Base-by-base conservation (phyloP, 2,797 vertebrate species). In the Sebastes diploproa region DNA sequence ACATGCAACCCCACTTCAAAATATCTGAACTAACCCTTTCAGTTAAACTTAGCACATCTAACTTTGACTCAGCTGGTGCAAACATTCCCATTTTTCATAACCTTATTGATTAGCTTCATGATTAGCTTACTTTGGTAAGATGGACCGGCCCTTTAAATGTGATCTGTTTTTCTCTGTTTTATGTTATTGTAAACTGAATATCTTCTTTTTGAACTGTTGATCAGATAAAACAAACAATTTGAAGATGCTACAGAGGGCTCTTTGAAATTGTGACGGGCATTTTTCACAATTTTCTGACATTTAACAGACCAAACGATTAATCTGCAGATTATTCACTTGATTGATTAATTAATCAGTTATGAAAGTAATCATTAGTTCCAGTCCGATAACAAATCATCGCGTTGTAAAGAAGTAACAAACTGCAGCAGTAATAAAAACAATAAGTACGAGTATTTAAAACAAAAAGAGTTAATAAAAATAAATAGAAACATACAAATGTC, bases 201-300 rank as follows among this genome's bases (percentile, higher is more conserved):
- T 46, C 42, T 46, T 46, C 5, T 38, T 38, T 38, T 38, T 38
- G 5, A 38, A 38, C 0, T 38, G 20, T 1, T 34, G 20, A 62
- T 34, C 30, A 7, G 20, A 36, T 10, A 62, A 62, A 22, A 62
- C 12, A 13, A 14, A 38, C 36, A 14, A 3, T 38, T 38, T 38
- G 4, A 73, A 36, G 16, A 60, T 23, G 42, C 16, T 0, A 46
- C 14, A 0, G 1, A 6, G 42, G 4, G 3, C n/a, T 61, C 25
- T 23, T 52, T 52, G 9, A 68, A 52, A 36, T 60, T 18, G 9
- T 4, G 2, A 50, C n/a, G 7, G 18, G 3, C 2, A 9, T 38
- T 71, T 66, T 30, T 20, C 13, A 32, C 14, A 9, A 8, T 50
- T 12, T n/a, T 16, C 20, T 52, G 50, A n/a, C 27, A 59, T 46